Evolutionary conservation across 2,113 vertebrate genomes (phyloP).

Genomic region (Danionella cerebrum): DNA sequence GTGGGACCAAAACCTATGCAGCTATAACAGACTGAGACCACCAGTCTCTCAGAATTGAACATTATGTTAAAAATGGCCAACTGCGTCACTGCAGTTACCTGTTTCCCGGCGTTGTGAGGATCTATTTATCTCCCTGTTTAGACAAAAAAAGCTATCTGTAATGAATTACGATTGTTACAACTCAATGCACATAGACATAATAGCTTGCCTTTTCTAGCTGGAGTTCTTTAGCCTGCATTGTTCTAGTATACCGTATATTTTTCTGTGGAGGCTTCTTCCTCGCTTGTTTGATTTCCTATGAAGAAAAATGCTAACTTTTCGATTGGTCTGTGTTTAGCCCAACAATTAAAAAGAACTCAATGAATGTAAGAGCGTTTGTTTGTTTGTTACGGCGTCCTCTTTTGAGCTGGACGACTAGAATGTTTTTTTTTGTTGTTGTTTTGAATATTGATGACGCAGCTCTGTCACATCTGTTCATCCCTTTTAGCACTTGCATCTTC

Average conservation of each 20-base stretch:
- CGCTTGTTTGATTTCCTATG: constrained; percentile 17
- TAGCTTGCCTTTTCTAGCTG: constrained; percentile 23
- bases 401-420: constrained; percentile 24
- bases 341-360: constrained; percentile 21
- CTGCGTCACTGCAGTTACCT: constrained; percentile 2
- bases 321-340: constrained; percentile 27
- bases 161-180: constrained; percentile 31
- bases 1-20: constrained; percentile 47
- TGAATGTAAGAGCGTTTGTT: constrained; percentile 37
- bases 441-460: neutral
- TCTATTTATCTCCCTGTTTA: constrained; percentile 29
- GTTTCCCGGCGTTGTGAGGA: constrained; percentile 17
- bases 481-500: neutral
- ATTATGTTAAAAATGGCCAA: constrained; percentile 27
- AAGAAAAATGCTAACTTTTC: constrained; percentile 22
- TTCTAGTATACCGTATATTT: constrained; percentile 30
- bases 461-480: neutral
- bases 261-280: constrained; percentile 26
- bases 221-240: constrained; percentile 19
- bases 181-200: constrained; percentile 17
- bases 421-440: neutral
- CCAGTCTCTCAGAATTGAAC: constrained; percentile 24
- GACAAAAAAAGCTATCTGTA: constrained; percentile 11
- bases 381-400: constrained; percentile 12
- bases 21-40: constrained; percentile 29